Evolutionary conservation across 2,113 vertebrate species (phyloP), one percentile per base, ranked within the genome.

Genomic region (Pipra filicauda): DNA sequence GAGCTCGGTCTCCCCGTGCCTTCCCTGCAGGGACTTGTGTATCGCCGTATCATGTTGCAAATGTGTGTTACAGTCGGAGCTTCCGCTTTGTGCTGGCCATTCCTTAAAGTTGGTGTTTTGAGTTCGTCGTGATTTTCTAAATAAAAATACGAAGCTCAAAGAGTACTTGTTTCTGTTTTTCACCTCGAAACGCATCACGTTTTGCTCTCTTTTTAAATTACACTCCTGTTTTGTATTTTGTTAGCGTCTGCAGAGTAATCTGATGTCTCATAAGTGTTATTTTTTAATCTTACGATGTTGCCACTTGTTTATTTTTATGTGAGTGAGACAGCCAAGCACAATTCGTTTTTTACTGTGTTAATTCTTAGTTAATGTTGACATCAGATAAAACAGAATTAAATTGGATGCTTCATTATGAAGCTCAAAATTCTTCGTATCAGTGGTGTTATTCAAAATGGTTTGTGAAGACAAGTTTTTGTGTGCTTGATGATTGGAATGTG

Each of bases 1-100:
- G 35, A 4, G 16, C 65, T 46, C 20, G 0, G 49, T 2, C 48
- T 14, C 5, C 4, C 0, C 0, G 39, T 8, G 26, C 4, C 26
- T 19, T 19, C 65, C 22, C 51, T 18, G 33, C 2, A 5, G 8
- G 0, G 51, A 19, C 26, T 28, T 5, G 5, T 8, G 14, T 35
- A 27, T 8, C 27, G 0, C 1, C 5, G 0, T 4, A 0, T 23
- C 31, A 0, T 2, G 8, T 9, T 26, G 15, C 12, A 3, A 5
- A 7, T 5, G 12, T 5, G 8, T 15, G 18, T 18, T 48, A 2
- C 0, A 28, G 10, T n/a, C 0, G 20, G 0, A 9, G 35, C 59
- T 69, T 46, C 54, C 2, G 19, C 0, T 3, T 23, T 26, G 21
- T 11, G 1, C 41, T 7, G 30, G 8, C 11, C 2, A 1, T 11